Evolutionary conservation across 2,113 vertebrate species (phyloP), one percentile per base, ranked within the genome.

Genomic region (Vanacampus margaritifer): DNA sequence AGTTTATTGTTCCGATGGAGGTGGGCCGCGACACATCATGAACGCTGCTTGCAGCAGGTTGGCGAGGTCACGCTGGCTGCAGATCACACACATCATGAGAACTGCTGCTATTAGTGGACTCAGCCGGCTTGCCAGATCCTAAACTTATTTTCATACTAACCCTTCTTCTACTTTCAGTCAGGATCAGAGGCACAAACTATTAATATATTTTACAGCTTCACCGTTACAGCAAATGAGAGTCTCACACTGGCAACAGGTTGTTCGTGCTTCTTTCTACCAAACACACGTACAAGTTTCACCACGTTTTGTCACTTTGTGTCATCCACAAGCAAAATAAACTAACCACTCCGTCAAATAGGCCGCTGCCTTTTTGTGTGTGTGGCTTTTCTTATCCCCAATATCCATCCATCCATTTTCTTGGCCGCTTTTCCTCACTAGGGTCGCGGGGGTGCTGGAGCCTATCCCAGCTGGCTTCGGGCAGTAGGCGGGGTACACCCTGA

Each of bases 71-170:
- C 11, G 23, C 39, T 62, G 60, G 60, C 60, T 26, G 60, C 60
- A 0, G n/a, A 11, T 41, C 60, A 21, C 39, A n/a, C 39, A 62
- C 60, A 68, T 80, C 60, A 69, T 59, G 69, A 69, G 53, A 78
- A 72, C 68, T 35, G 28, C 51, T 62, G 19, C 80, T 81, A 80
- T 81, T 84, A 41, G 66, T 64, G 43, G 80, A 69, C 2, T 53
- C 54, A 64, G 36, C 35, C 50, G 4, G n/a, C 65, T n/a, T 82
- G 82, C 81, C 79, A 79, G 69, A 71, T 64, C n/a, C 78, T 71
- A 68, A 78, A 84, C 65, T 59, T 72, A 72, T 69, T 70, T 59
- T 65, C 74, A 65, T 59, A 68, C 36, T 6, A 56, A 70, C 35
- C 9, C 60, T 71, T 59, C 69, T 72, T 58, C 64, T 65, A 57